phyloP scores from a whole-genome alignment of 2,797 vertebrate genomes.

The Chelonia mydas region DNA sequence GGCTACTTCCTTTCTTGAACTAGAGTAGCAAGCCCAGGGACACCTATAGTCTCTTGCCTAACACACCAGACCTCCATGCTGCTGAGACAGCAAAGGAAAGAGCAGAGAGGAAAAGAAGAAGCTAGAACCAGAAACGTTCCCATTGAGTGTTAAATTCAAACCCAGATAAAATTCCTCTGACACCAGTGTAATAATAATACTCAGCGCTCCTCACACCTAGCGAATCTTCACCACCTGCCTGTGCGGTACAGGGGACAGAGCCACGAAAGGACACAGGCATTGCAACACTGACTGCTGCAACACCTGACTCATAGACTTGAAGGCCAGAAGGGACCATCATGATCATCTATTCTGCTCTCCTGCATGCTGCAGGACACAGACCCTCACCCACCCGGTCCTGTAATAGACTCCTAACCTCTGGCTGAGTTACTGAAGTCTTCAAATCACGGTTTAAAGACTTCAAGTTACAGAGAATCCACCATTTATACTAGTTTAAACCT shows the following conservation, averaged over 20 bases:
- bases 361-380: too few relatives aligned
- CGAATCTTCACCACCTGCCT: background rate
- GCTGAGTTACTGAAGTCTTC: too few relatives aligned
- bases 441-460: too few relatives aligned
- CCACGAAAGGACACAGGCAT: too few relatives aligned
- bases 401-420: too few relatives aligned
- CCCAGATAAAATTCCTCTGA: slow-evolving; percentile 38
- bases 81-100: slow-evolving; percentile 50
- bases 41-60: background rate
- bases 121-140: slow-evolving; percentile 34
- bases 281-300: too few relatives aligned
- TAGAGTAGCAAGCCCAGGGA: fast-evolving
- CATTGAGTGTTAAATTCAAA: slow-evolving; percentile 26
- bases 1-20: background rate
- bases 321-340: too few relatives aligned
- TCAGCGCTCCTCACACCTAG: background rate
- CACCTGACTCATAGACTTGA: too few relatives aligned
- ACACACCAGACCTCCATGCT: slow-evolving; percentile 28
- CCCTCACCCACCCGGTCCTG: too few relatives aligned
- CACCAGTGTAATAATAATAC: background rate
- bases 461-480: too few relatives aligned
- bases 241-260: fast-evolving
- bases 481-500: too few relatives aligned
- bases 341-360: too few relatives aligned
- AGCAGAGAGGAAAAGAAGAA: slow-evolving; percentile 67